Conservation (phyloP, 2,113 vertebrate genomes). For the Neotoma lepida region DNA sequence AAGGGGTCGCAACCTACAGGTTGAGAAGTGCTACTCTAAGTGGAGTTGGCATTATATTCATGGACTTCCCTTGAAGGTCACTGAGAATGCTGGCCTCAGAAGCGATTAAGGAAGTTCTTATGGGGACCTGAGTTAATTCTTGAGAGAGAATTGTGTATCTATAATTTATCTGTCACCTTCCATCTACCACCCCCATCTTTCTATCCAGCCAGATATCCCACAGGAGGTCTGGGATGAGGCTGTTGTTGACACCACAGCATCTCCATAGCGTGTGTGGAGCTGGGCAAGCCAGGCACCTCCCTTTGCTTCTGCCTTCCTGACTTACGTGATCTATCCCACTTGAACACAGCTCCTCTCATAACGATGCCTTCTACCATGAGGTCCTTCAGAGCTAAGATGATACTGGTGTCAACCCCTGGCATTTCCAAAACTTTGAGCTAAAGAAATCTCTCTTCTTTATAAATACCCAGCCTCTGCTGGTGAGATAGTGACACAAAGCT, state of each 20-base stretch:
- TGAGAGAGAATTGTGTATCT: neutral
- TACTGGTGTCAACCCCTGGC: no score
- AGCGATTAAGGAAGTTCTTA: no score
- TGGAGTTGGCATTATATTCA: neutral
- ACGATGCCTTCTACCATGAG: neutral
- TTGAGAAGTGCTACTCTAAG: neutral
- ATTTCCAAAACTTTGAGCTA: neutral
- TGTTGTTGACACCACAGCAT: neutral
- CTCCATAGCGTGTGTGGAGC: neutral
- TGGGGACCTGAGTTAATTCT: neutral
- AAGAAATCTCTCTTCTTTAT: neutral
- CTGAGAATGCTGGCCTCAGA: neutral
- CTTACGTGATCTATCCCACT: neutral
- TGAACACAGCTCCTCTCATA: accelerated
- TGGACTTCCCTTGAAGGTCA: neutral
- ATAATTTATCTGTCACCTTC: neutral
- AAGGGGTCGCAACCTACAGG: neutral
- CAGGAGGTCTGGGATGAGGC: neutral
- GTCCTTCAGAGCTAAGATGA: neutral
- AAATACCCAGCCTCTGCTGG: neutral
- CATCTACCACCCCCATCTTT: neutral
- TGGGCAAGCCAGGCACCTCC: neutral
- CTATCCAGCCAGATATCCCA: neutral
- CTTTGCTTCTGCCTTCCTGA: neutral
- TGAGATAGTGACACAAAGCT: neutral